Conservation (phyloP, 2,113 vertebrate genomes). For the Percopsis transmontana region DNA sequence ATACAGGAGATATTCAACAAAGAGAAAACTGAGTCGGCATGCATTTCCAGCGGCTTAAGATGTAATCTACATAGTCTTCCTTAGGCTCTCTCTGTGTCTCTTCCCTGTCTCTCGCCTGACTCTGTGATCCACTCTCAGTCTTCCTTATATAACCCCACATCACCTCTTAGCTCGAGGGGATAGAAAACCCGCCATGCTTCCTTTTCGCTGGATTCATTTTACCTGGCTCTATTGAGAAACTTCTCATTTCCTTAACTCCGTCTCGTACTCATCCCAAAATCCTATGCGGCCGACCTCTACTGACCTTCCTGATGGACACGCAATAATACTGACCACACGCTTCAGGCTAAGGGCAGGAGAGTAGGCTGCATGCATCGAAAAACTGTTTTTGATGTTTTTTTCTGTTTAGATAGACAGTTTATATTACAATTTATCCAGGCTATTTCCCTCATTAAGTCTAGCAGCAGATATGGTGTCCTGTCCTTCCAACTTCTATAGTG, state of each 20-base stretch:
- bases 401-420: slow-evolving; percentile 68
- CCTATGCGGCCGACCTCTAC: slow-evolving; percentile 51
- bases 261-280: slow-evolving; percentile 67
- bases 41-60: slow-evolving; percentile 39
- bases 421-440: slow-evolving; percentile 68
- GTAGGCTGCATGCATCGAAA: not conserved
- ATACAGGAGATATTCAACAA: slow-evolving; percentile 45
- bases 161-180: not conserved
- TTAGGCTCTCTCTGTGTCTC: slow-evolving; percentile 3
- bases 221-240: slow-evolving; percentile 75
- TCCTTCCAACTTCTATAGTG: no score
- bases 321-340: slow-evolving; percentile 20
- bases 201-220: slow-evolving; percentile 64
- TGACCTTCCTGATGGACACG: slow-evolving; percentile 54
- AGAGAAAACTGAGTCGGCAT: slow-evolving; percentile 16
- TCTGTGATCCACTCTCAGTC: not conserved
- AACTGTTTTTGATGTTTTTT: slow-evolving; percentile 40
- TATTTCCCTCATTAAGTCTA: slow-evolving; percentile 61
- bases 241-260: slow-evolving; percentile 77
- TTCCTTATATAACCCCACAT: slow-evolving; percentile 6
- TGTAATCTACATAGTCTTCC: not conserved
- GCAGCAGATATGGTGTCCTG: slow-evolving; percentile 75
- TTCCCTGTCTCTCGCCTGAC: not conserved
- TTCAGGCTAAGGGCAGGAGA: slow-evolving; percentile 17
- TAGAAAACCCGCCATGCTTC: not conserved